A percentile compares a stretch with the other conserved stretches of the same genome.
Evolutionary conservation across 2,888 invertebrate genomes (phyloP).

Genomic region (Campoplex nolae): DNA sequence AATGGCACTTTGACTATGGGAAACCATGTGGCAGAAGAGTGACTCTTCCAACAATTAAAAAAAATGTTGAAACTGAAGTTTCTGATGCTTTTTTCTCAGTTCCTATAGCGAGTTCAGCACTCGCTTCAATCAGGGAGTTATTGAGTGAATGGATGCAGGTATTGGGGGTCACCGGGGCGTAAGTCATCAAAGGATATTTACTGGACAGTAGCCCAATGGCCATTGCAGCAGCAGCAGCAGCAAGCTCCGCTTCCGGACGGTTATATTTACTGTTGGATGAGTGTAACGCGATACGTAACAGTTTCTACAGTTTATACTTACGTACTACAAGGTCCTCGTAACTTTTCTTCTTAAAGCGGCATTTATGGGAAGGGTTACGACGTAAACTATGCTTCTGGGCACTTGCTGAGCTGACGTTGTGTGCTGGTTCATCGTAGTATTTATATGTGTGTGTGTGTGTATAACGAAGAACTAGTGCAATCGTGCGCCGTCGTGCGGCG

Average conservation of each 20-base stretch:
- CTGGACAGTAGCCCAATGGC: neutral
- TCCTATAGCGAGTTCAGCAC: slow-evolving; percentile 31
- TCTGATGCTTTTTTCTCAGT: slow-evolving; percentile 12
- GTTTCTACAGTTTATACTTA: slow-evolving; percentile 58
- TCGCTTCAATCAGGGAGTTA: slow-evolving; percentile 62
- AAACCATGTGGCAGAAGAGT: neutral
- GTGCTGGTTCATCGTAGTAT: neutral
- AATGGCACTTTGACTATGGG: neutral
- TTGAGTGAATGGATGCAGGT: slow-evolving; percentile 33
- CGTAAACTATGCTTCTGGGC: slow-evolving; percentile 45
- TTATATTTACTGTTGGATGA: slow-evolving; percentile 30
- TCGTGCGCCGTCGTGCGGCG: slow-evolving; percentile 26
- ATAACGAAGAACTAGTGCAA: slow-evolving; percentile 37
- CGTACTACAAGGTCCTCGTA: slow-evolving; percentile 53
- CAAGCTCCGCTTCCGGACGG: slow-evolving; percentile 42
- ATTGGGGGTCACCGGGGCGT: neutral
- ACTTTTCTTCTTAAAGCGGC: slow-evolving; percentile 64
- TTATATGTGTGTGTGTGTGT: neutral
- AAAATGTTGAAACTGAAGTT: slow-evolving; percentile 4
- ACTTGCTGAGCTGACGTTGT: neutral
- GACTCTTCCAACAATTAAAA: neutral
- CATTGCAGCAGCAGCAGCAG: neutral
- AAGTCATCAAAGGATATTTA: slow-evolving; percentile 46
- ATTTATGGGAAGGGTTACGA: slow-evolving; percentile 61
- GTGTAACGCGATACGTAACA: slow-evolving; percentile 54